Evolutionary conservation across 1,140 invertebrate genomes (phyloP).

Genomic region (Helicorthomorpha holstii): DNA sequence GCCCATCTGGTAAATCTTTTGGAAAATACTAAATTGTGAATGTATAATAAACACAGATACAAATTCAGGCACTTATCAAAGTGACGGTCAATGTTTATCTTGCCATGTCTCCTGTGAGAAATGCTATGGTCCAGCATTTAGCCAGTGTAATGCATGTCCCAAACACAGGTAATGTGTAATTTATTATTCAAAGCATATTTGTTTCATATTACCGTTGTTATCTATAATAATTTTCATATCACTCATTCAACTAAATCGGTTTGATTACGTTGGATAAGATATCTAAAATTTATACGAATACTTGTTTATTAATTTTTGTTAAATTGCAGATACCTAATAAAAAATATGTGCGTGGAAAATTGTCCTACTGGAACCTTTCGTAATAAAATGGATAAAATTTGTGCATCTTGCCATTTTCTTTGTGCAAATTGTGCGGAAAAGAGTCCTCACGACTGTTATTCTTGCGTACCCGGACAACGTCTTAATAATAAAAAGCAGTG

Average conservation of each 20-base stretch:
- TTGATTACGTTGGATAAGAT: background rate
- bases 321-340: conserved; percentile 1
- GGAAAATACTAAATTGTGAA: background rate
- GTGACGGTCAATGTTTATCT: background rate
- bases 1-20: background rate
- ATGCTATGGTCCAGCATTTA: conserved; percentile 18
- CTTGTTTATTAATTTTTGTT: background rate
- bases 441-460: conserved; percentile 49
- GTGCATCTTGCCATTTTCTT: conserved; percentile 38
- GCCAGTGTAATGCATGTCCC: conserved; percentile 8
- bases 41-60: background rate
- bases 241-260: background rate
- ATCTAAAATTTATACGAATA: background rate
- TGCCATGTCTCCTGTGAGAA: conserved; percentile 19
- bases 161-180: conserved; percentile 1
- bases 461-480: conserved; percentile 50
- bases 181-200: background rate
- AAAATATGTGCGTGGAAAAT: conserved; percentile 8
- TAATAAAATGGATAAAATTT: conserved; percentile 20
- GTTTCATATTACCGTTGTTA: background rate
- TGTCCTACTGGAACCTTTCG: conserved; percentile 6
- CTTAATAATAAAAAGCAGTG: conserved; percentile 51
- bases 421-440: conserved; percentile 51
- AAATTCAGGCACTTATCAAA: background rate
- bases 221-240: background rate